Evolutionary conservation across 2,888 invertebrate species (phyloP).

Genomic region (Rotaria sp.): DNA sequence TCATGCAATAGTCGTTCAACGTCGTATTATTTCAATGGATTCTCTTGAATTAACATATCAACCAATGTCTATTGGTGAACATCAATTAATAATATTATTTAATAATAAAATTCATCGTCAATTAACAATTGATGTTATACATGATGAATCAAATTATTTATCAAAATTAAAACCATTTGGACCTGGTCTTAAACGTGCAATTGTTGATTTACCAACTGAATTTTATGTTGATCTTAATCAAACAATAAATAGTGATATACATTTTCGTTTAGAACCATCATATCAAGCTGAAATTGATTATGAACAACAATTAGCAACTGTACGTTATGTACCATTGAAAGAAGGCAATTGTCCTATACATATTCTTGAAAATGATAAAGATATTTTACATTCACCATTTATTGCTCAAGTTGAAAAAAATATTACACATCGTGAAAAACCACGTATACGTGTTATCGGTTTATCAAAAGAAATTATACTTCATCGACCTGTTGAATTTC

Average conservation of each 20-base stretch:
- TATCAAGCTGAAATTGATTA: background rate
- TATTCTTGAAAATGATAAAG: background rate
- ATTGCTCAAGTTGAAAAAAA: background rate
- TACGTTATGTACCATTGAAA: background rate
- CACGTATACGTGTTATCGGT: background rate
- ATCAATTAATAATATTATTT: background rate
- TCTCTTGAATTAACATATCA: background rate
- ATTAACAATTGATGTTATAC: background rate
- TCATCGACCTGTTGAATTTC: background rate
- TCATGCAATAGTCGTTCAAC: background rate
- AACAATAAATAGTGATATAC: background rate
- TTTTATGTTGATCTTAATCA: slow-evolving; percentile 16
- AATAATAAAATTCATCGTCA: background rate
- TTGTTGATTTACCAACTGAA: background rate
- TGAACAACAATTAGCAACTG: background rate
- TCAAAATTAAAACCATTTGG: slow-evolving; percentile 9
- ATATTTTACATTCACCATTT: background rate
- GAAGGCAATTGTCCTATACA: background rate
- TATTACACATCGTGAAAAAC: background rate
- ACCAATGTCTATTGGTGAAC: background rate
- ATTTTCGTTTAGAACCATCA: slow-evolving; percentile 11
- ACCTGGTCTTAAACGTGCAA: background rate
- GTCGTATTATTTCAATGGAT: background rate
- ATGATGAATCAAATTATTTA: background rate
- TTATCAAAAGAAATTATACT: background rate